Evolutionary conservation across 2,888 invertebrate genomes (phyloP).

Genomic region (Pristionchus mayeri): DNA sequence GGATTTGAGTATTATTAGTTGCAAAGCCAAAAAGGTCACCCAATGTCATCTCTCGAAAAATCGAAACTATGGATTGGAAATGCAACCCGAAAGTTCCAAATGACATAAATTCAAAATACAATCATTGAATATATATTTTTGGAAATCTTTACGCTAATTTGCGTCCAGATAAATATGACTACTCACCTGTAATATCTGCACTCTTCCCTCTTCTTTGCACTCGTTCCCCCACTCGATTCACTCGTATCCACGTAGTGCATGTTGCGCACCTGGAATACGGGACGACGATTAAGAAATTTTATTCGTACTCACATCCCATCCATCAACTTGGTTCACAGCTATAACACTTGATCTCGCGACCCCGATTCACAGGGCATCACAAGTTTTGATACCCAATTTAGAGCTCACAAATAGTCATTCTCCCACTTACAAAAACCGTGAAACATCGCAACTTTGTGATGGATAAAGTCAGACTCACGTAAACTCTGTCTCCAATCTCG

Average conservation of each 20-base stretch:
- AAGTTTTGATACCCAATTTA: neutral
- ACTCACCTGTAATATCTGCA: neutral
- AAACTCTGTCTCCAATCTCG: constrained; percentile 37
- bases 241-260: constrained; percentile 10
- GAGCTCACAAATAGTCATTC: neutral
- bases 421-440: too few species aligned
- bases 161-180: too few species aligned
- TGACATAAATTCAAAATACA: too few species aligned
- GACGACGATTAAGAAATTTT: neutral
- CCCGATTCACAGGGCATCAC: neutral
- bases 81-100: too few species aligned
- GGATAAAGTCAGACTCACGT: constrained; percentile 21
- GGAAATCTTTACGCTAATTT: too few species aligned
- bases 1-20: too few species aligned
- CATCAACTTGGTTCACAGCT: neutral
- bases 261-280: neutral
- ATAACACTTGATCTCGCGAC: neutral
- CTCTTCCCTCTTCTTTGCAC: neutral
- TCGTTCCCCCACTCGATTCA: neutral
- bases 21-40: too few species aligned
- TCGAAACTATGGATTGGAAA: too few species aligned
- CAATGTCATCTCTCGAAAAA: too few species aligned
- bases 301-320: neutral
- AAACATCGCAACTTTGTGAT: too few species aligned
- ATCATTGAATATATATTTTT: too few species aligned